A percentile compares a stretch with the other conserved stretches of the same genome.
Conservation (phyloP, 2,888 invertebrate species). For the Petrophora chlorosata region DNA sequence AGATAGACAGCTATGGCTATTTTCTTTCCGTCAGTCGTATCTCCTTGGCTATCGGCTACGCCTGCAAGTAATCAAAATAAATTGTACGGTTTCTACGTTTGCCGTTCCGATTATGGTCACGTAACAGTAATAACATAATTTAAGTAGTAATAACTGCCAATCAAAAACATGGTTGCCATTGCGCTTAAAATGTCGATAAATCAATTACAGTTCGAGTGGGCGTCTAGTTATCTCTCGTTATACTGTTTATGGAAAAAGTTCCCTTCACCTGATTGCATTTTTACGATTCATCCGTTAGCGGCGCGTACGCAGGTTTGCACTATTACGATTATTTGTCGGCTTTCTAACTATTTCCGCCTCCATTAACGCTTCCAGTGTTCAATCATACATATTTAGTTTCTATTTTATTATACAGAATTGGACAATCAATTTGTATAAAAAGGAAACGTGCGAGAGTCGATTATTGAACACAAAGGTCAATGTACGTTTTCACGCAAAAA, state of each 20-base stretch:
- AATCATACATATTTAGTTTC: slow-evolving; percentile 21
- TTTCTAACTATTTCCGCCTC: slow-evolving; percentile 22
- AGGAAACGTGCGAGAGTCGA: slow-evolving; percentile 2
- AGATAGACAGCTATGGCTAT: slow-evolving; percentile 94
- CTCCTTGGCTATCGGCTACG: slow-evolving; percentile 84
- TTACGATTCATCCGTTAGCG: slow-evolving; percentile 19
- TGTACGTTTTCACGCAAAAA: background rate
- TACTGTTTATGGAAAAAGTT: slow-evolving; percentile 23
- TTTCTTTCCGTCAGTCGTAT: slow-evolving; percentile 92
- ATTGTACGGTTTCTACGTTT: slow-evolving; percentile 1
- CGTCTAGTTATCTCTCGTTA: slow-evolving; percentile 19
- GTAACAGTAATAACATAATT: slow-evolving; percentile 17
- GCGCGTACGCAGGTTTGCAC: slow-evolving; percentile 29
- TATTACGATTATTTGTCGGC: slow-evolving; percentile 22
- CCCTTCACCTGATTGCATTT: slow-evolving; percentile 27
- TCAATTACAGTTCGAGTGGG: slow-evolving; percentile 24
- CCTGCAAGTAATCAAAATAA: slow-evolving; percentile 50
- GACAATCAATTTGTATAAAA: slow-evolving; percentile 6
- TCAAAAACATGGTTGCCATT: slow-evolving; percentile 15
- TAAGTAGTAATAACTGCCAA: slow-evolving; percentile 19
- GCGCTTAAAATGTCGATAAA: slow-evolving; percentile 23
- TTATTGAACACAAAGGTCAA: slow-evolving; percentile 4
- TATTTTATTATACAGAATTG: slow-evolving; percentile 19
- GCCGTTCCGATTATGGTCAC: background rate
- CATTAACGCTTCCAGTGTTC: slow-evolving; percentile 11